phyloP scores from a whole-genome alignment of 2,797 vertebrate species.

The Cossypha polioptera region DNA sequence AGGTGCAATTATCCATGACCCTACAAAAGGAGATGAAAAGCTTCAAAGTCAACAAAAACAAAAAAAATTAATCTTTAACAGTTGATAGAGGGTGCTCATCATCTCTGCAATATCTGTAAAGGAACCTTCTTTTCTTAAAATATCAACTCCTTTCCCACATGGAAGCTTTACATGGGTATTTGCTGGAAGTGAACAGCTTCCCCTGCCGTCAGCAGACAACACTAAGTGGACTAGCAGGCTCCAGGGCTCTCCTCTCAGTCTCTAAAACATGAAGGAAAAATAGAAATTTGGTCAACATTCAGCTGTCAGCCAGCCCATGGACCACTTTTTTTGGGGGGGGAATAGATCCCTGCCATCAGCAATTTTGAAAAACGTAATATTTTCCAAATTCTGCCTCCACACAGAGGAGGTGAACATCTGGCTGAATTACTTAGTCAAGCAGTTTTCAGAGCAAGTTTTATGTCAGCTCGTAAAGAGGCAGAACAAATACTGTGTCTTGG shows the following conservation, averaged over 20 bases:
- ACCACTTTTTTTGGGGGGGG: neutral
- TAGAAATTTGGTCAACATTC: slow-evolving; percentile 42
- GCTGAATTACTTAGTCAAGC: slow-evolving; percentile 74
- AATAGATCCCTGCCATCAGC: slow-evolving; percentile 61
- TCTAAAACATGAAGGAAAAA: slow-evolving; percentile 60
- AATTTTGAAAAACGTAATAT: slow-evolving; percentile 72
- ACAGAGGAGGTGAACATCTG: slow-evolving; percentile 78
- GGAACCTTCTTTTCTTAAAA: slow-evolving; percentile 11
- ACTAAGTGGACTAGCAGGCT: slow-evolving; percentile 47
- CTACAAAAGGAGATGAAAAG: neutral
- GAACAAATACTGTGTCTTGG: slow-evolving; percentile 45
- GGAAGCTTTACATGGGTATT: neutral
- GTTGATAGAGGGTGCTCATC: neutral
- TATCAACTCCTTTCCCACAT: slow-evolving; percentile 12
- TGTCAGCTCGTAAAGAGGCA: slow-evolving; percentile 59
- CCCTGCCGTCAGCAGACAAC: neutral
- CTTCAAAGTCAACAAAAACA: neutral
- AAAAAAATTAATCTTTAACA: neutral
- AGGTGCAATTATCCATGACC: neutral
- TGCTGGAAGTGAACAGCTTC: slow-evolving; percentile 8
- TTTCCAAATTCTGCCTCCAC: slow-evolving; percentile 70
- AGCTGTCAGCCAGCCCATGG: slow-evolving; percentile 27
- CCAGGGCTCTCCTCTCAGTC: slow-evolving; percentile 38
- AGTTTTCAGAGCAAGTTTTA: slow-evolving; percentile 68
- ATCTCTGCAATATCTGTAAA: slow-evolving; percentile 46